phyloP scores from a whole-genome alignment of 2,113 vertebrate genomes.

The Puma concolor region DNA sequence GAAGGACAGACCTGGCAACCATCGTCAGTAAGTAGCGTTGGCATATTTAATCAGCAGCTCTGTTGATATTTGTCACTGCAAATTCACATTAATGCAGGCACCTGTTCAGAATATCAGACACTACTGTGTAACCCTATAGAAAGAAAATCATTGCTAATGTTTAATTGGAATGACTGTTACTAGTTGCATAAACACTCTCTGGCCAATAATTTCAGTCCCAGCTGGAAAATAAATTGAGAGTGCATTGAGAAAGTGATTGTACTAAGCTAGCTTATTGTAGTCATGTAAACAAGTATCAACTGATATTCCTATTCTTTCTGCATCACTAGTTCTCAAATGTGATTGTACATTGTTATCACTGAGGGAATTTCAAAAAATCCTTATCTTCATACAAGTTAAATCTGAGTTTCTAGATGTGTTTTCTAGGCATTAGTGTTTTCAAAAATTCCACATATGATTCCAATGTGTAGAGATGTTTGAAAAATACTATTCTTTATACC shows the following conservation, averaged over 20 bases:
- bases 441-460: neutral
- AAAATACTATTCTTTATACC: neutral
- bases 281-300: neutral
- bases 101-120: slow-evolving; percentile 7
- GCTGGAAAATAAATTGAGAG: slow-evolving; percentile 50
- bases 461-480: neutral
- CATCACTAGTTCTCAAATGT: neutral
- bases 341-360: neutral
- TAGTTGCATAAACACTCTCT: slow-evolving; percentile 11
- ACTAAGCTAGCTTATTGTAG: neutral
- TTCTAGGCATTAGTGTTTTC: neutral
- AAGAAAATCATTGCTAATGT: slow-evolving; percentile 41
- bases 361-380: neutral
- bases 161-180: slow-evolving; percentile 42
- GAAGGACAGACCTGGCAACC: neutral
- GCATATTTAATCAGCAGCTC: neutral
- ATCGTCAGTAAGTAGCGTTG: neutral
- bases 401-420: neutral
- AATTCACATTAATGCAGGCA: neutral
- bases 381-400: neutral
- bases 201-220: slow-evolving; percentile 47
- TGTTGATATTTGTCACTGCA: slow-evolving; percentile 33
- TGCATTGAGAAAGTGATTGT: neutral
- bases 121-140: neutral
- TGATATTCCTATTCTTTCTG: neutral